A percentile compares a stretch with the other conserved stretches of the same genome.
Conservation (phyloP, 2,113 vertebrate genomes). For the Strix aluco region DNA sequence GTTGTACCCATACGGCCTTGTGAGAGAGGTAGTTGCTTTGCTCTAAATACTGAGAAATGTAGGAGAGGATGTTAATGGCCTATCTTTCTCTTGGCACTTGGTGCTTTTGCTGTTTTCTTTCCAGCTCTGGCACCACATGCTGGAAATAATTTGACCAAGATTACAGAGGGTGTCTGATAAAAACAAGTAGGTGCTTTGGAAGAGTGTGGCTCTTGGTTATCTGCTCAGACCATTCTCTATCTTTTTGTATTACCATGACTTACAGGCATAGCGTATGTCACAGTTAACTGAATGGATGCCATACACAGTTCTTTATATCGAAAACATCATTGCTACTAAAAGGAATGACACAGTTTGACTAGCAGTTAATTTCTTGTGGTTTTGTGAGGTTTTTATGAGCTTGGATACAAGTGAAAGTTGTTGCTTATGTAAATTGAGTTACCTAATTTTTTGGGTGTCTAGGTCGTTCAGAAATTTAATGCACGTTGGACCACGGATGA, state of each 20-base stretch:
- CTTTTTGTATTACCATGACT: background rate
- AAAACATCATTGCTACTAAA: background rate
- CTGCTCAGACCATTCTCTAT: background rate
- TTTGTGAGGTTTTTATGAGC: background rate
- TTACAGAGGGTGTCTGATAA: background rate
- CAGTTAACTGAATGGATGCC: background rate
- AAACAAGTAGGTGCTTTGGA: background rate
- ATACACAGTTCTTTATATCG: background rate
- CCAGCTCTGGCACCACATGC: background rate
- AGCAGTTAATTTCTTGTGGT: background rate
- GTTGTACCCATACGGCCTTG: background rate
- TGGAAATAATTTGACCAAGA: background rate
- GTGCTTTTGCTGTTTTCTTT: background rate
- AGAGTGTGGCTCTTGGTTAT: background rate
- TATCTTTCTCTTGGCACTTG: background rate
- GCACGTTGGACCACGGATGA: conserved; percentile 97
- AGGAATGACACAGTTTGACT: background rate
- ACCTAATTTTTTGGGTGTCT: conserved; percentile 16
- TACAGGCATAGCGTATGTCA: background rate
- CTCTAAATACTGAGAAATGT: background rate
- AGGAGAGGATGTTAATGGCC: background rate
- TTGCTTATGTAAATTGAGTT: background rate
- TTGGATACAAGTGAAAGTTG: background rate
- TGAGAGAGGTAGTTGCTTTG: background rate
- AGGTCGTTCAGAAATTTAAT: conserved; percentile 91